phyloP scores from a whole-genome alignment of 2,113 vertebrate species.

The Mellivora capensis region DNA sequence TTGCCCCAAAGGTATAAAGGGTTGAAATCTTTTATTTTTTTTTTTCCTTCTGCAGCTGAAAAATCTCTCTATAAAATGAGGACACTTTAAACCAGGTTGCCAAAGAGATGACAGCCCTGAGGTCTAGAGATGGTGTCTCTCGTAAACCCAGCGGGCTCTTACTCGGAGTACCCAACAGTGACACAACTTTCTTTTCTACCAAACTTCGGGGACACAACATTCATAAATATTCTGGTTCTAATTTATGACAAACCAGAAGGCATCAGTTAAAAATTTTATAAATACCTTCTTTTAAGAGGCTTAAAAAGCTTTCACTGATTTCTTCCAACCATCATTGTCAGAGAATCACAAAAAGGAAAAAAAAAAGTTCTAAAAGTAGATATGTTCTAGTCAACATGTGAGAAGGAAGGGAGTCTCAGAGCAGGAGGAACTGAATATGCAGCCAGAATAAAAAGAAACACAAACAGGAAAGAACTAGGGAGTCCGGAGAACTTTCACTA shows the following conservation, averaged over 20 bases:
- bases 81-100: background rate
- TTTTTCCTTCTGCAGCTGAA: background rate
- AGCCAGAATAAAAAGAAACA: constrained; percentile 7
- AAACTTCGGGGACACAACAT: background rate
- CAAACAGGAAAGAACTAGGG: background rate
- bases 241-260: constrained; percentile 23
- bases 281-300: background rate
- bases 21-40: background rate
- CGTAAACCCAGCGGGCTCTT: background rate
- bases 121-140: background rate
- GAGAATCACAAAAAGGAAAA: background rate
- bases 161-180: background rate
- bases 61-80: background rate
- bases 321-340: background rate
- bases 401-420: background rate
- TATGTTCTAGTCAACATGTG: background rate
- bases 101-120: background rate
- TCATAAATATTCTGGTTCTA: background rate
- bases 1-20: background rate
- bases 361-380: background rate
- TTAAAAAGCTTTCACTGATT: background rate
- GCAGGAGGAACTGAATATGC: background rate
- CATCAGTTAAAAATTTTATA: background rate
- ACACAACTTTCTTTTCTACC: background rate
- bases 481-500: background rate